Conservation (phyloP, 2,797 vertebrate genomes). For the Oreochromis mossambicus region DNA sequence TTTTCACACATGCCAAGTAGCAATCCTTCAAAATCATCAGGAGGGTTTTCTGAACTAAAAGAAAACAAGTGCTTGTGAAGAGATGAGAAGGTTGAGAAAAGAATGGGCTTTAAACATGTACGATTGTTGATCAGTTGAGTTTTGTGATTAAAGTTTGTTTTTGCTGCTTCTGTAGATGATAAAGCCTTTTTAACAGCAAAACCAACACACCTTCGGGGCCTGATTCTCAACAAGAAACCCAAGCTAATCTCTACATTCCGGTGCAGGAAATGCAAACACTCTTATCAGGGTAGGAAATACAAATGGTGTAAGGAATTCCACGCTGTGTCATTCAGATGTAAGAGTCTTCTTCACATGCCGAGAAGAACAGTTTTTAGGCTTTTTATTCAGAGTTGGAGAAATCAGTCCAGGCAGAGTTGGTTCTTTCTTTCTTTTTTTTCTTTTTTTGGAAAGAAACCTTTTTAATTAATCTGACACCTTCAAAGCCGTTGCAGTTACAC, state of each 20-base stretch:
- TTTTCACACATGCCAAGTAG: neutral
- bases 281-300: constrained; percentile 55
- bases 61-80: neutral
- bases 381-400: constrained; percentile 14
- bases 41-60: neutral
- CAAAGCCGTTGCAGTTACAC: constrained; percentile 36
- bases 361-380: constrained; percentile 7
- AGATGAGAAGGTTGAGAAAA: neutral
- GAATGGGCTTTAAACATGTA: neutral
- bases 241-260: constrained; percentile 49
- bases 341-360: constrained; percentile 6
- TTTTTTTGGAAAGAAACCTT: neutral
- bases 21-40: neutral
- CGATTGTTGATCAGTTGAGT: neutral
- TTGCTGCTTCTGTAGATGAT: constrained; percentile 33
- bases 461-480: constrained; percentile 59
- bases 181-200: constrained; percentile 14
- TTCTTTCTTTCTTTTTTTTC: neutral
- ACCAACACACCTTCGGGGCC: constrained; percentile 19
- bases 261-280: constrained; percentile 42
- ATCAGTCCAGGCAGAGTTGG: constrained; percentile 30
- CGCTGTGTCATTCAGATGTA: constrained; percentile 8
- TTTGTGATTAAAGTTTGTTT: neutral
- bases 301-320: constrained; percentile 45
- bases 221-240: constrained; percentile 17